A percentile compares a stretch with the other conserved stretches of the same genome.
Conservation (phyloP, 2,113 vertebrate genomes). For the Istiophorus platypterus region DNA sequence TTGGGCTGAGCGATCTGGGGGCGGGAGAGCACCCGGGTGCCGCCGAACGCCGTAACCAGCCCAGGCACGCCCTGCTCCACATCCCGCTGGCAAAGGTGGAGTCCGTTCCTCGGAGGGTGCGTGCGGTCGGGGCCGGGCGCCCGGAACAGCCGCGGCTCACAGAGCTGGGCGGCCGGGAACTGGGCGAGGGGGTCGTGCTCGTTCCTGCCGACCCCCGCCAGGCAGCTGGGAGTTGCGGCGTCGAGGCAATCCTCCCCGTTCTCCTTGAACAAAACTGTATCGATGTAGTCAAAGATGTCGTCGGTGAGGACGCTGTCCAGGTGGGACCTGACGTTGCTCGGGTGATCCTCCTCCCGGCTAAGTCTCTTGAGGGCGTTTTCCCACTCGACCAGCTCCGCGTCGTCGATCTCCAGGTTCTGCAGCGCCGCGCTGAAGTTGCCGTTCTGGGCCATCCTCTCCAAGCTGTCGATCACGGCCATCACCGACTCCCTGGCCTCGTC, state of each 20-base stretch:
- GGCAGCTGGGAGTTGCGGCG: conserved; percentile 21
- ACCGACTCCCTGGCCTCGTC: conserved; percentile 72
- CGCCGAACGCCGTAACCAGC: not conserved
- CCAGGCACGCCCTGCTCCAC: conserved; percentile 1
- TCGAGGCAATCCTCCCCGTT: conserved; percentile 17
- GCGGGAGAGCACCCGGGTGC: conserved; percentile 45
- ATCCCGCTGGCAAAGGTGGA: conserved; percentile 16
- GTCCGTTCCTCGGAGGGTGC: conserved; percentile 30
- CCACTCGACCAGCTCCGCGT: conserved; percentile 69
- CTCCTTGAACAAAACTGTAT: conserved; percentile 74
- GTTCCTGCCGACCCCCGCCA: not conserved
- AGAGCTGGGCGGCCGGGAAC: conserved; percentile 11
- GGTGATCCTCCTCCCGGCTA: conserved; percentile 35
- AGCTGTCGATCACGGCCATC: conserved; percentile 66
- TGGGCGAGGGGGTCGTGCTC: not conserved
- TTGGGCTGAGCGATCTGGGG: not conserved
- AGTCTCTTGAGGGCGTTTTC: conserved; percentile 76
- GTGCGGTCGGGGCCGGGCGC: rapidly evolving
- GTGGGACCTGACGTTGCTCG: conserved; percentile 21
- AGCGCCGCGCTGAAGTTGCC: conserved; percentile 50
- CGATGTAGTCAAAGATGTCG: conserved; percentile 66
- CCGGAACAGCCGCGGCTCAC: conserved; percentile 38
- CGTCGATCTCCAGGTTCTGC: conserved; percentile 45
- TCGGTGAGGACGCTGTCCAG: conserved; percentile 62
- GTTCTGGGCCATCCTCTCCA: conserved; percentile 61